phyloP scores from a whole-genome alignment of 2,888 invertebrate species.

The Caenorhabditis macrosperma region DNA sequence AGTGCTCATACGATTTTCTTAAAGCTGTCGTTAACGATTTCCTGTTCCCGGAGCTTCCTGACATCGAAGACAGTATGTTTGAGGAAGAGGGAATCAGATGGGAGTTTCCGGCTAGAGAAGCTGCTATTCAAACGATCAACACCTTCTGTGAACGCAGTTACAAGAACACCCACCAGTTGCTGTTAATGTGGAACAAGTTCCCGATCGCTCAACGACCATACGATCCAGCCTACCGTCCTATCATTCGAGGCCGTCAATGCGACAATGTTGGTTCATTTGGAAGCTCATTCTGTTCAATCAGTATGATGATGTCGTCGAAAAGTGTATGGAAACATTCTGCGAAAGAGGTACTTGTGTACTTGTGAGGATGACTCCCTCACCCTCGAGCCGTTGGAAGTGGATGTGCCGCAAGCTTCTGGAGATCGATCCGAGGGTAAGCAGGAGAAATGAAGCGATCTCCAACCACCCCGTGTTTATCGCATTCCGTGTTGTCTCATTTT shows the following conservation, averaged over 20 bases:
- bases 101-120: conserved; percentile 47
- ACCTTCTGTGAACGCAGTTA: conserved; percentile 56
- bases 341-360: conserved; percentile 82
- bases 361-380: not conserved
- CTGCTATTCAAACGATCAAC: conserved; percentile 42
- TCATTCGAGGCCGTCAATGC: conserved; percentile 59
- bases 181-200: conserved; percentile 29
- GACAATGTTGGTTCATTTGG: conserved; percentile 82
- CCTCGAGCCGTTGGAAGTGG: not conserved
- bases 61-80: conserved; percentile 55
- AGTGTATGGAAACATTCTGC: conserved; percentile 81
- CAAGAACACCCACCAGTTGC: conserved; percentile 36
- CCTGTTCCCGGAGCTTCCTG: conserved; percentile 49
- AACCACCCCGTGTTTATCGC: not conserved
- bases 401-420: not conserved
- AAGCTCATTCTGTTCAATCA: conserved; percentile 57
- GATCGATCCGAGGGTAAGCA: not conserved
- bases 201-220: conserved; percentile 4
- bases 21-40: conserved; percentile 44
- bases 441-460: conserved; percentile 20
- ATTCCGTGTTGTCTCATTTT: conserved; percentile 14
- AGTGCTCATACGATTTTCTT: conserved; percentile 17
- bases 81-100: conserved; percentile 48
- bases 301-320: conserved; percentile 50
- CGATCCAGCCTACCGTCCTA: conserved; percentile 61